A percentile compares a stretch with the other conserved stretches of the same genome.
Evolutionary conservation across 2,113 vertebrate genomes (phyloP).

Genomic region (Rhabdomys dilectus): DNA sequence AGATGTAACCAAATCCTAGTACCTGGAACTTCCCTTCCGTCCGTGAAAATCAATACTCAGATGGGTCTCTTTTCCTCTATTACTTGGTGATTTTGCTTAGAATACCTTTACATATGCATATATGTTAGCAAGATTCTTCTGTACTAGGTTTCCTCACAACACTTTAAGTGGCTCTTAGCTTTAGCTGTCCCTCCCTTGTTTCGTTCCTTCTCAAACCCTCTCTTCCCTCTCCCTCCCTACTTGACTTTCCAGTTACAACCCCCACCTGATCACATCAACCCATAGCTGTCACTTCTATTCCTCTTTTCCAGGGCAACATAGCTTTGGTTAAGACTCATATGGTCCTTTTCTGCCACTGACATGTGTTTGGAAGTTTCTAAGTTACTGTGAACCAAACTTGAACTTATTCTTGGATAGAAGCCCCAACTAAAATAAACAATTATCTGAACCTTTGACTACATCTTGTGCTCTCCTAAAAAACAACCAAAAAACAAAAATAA

Average conservation of each 20-base stretch:
- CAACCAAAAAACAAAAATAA: no score
- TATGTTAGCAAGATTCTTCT: not conserved
- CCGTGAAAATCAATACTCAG: not conserved
- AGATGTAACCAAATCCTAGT: not conserved
- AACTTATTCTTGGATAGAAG: not conserved
- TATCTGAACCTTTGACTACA: not conserved
- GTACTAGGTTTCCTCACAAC: not conserved
- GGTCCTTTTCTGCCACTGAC: not conserved
- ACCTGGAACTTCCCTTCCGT: not conserved
- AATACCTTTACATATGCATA: not conserved
- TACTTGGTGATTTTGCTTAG: not conserved
- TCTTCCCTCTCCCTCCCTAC: not conserved
- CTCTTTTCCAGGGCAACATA: not conserved
- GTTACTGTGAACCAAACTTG: not conserved
- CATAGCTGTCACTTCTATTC: not conserved
- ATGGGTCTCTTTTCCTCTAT: not conserved
- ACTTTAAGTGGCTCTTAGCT: not conserved
- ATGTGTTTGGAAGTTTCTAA: not conserved
- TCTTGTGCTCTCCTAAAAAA: not conserved
- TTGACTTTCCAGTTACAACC: not conserved
- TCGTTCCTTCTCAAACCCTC: no score
- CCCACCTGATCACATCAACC: no score
- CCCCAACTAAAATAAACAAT: conserved; percentile 16
- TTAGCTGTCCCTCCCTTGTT: not conserved
- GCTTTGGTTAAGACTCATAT: not conserved